Evolutionary conservation across 2,113 vertebrate species (phyloP).

Genomic region (Heterochromis multidens): DNA sequence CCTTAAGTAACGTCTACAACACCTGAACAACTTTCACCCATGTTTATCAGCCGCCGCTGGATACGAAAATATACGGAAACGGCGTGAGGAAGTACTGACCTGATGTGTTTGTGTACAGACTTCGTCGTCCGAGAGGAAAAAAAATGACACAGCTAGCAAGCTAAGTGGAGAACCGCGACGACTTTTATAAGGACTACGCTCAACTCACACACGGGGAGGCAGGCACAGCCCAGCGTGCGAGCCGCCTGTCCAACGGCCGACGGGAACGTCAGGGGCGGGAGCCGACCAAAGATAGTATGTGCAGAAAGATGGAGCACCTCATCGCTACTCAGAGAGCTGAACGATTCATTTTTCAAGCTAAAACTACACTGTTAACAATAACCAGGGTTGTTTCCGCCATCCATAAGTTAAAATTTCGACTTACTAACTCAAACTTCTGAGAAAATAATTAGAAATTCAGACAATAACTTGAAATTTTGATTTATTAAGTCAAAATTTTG

Average conservation of each 20-base stretch:
- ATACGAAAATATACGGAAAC: not conserved
- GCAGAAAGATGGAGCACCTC: constrained; percentile 1
- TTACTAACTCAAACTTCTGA: too few species aligned
- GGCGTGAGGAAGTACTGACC: constrained; percentile 31
- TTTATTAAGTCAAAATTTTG: too few species aligned
- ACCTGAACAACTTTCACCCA: constrained; percentile 41
- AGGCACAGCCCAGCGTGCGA: constrained; percentile 19
- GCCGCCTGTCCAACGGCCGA: constrained; percentile 14
- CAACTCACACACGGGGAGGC: not conserved
- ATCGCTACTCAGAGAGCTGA: not conserved
- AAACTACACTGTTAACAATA: too few species aligned
- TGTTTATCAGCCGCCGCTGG: not conserved
- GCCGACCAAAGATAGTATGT: constrained; percentile 38
- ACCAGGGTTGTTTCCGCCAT: too few species aligned
- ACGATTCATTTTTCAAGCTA: too few species aligned
- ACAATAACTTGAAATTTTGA: too few species aligned
- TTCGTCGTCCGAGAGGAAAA: not conserved
- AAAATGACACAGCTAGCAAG: constrained; percentile 33
- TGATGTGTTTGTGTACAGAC: not conserved
- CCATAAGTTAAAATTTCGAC: too few species aligned
- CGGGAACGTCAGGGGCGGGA: constrained; percentile 27
- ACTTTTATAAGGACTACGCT: not conserved
- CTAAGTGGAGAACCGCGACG: constrained; percentile 21
- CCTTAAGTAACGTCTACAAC: constrained; percentile 27
- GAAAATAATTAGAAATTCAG: too few species aligned